Evolutionary conservation across 2,797 vertebrate species (phyloP).

Genomic region (Gallinago nigripennis): DNA sequence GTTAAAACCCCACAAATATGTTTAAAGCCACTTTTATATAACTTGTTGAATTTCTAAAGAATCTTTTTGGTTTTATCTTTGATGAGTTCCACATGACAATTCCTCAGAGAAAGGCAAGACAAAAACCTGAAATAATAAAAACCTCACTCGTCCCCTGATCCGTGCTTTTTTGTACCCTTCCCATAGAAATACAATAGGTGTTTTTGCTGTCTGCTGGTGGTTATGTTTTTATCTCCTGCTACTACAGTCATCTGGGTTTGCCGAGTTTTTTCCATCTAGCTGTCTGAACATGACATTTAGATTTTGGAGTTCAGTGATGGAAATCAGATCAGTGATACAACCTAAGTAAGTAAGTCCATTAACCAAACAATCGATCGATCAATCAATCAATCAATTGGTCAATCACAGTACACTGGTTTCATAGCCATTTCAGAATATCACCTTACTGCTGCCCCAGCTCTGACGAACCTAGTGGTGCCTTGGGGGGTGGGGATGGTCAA

Average conservation of each 20-base stretch:
- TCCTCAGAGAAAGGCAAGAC: not conserved
- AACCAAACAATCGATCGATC: not conserved
- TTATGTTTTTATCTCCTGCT: not conserved
- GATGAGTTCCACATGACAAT: not conserved
- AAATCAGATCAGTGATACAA: not conserved
- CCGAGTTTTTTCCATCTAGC: not conserved
- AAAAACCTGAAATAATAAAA: not conserved
- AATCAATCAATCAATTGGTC: not conserved
- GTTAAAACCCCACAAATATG: not conserved
- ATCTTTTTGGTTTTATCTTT: not conserved
- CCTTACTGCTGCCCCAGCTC: not conserved
- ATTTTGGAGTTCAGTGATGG: not conserved
- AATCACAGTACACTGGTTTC: not conserved
- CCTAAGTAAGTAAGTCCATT: not conserved
- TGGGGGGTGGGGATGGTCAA: not conserved
- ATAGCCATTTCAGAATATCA: not conserved
- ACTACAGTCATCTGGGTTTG: not conserved
- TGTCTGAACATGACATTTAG: rapidly evolving
- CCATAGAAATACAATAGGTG: not conserved
- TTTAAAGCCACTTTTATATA: not conserved
- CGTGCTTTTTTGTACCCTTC: not conserved
- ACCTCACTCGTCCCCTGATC: not conserved
- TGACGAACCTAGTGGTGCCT: not conserved
- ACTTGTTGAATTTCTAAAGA: not conserved
- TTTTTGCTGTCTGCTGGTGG: not conserved